Evolutionary conservation across 2,113 vertebrate genomes (phyloP).

Genomic region (Anser cygnoides): DNA sequence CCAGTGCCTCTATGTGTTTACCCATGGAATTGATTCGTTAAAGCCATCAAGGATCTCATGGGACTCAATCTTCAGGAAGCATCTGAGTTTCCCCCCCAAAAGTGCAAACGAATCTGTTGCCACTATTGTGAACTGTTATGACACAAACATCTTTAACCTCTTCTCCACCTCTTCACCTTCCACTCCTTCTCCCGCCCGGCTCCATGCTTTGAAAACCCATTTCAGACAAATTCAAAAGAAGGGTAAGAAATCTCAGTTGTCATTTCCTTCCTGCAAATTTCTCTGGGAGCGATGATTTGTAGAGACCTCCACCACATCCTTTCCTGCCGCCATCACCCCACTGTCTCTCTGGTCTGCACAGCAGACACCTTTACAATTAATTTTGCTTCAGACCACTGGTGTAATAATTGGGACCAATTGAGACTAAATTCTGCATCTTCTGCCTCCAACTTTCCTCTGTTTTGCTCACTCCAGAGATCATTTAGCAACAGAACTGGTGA

Average conservation of each 20-base stretch:
- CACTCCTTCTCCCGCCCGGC: accelerated
- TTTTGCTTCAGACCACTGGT: neutral
- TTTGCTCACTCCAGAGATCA: neutral
- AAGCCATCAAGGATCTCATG: neutral
- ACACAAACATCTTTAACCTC: neutral
- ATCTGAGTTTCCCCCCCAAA: neutral
- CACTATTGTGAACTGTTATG: accelerated
- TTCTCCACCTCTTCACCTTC: neutral
- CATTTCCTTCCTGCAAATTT: neutral
- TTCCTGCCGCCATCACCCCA: neutral
- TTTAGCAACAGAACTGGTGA: neutral
- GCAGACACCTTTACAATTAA: neutral
- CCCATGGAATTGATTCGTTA: accelerated
- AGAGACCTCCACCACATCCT: neutral
- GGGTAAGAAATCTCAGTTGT: neutral
- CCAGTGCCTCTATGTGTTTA: neutral
- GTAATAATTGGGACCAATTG: neutral
- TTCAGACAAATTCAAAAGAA: neutral
- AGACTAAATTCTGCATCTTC: neutral
- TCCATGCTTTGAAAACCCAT: neutral
- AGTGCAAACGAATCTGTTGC: accelerated
- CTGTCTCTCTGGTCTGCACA: neutral
- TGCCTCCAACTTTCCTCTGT: neutral
- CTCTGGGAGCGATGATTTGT: accelerated
- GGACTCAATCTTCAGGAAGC: neutral